Percentiles rank a stretch among this genome's conserved stretches.
These are phyloP conservation scores for Gandaritis pyraliata DNA, from an alignment of 2,888 invertebrate species.

Conservation along the genomic window DNA sequence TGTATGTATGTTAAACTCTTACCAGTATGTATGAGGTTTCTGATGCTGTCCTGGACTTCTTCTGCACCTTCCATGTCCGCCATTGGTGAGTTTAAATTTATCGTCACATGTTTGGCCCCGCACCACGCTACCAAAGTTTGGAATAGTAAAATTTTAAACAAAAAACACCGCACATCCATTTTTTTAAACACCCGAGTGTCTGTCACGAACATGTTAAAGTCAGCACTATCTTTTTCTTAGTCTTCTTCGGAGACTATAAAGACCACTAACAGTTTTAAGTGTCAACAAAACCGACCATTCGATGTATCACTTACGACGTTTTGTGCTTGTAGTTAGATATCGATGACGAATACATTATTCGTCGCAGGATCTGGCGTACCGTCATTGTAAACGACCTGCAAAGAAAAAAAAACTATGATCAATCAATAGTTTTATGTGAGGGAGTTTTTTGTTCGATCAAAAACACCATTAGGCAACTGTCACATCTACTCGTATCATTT, in stretches of 20 bases:
- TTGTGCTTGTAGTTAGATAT: constrained; percentile 78
- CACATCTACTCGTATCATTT: constrained; percentile 47
- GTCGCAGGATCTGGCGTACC: constrained; percentile 63
- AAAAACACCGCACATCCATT: constrained; percentile 75
- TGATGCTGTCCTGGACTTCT: constrained; percentile 70
- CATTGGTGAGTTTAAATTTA: constrained; percentile 49
- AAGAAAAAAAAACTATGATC: constrained; percentile 52
- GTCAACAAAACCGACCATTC: constrained; percentile 37
- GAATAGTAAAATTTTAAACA: constrained; percentile 75
- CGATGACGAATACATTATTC: constrained; percentile 64
- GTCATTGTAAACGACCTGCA: constrained; percentile 78
- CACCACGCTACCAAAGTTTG: constrained; percentile 76
- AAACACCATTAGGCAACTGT: constrained; percentile 47
- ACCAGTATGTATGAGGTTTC: constrained; percentile 75
- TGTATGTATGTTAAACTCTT: constrained; percentile 44
- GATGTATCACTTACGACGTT: constrained; percentile 55
- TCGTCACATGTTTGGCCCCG: constrained; percentile 69
- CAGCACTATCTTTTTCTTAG: constrained; percentile 45
- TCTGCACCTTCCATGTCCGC: constrained; percentile 50
- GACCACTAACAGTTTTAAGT: constrained; percentile 45
- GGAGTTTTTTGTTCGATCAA: constrained; percentile 38
- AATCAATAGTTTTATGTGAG: constrained; percentile 19
- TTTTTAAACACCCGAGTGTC: constrained; percentile 67
- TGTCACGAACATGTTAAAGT: constrained; percentile 64
- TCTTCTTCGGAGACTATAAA: constrained; percentile 42